A percentile compares a stretch with the other conserved stretches of the same genome.
Conservation (phyloP, 2,113 vertebrate species). For the Mugil cephalus region DNA sequence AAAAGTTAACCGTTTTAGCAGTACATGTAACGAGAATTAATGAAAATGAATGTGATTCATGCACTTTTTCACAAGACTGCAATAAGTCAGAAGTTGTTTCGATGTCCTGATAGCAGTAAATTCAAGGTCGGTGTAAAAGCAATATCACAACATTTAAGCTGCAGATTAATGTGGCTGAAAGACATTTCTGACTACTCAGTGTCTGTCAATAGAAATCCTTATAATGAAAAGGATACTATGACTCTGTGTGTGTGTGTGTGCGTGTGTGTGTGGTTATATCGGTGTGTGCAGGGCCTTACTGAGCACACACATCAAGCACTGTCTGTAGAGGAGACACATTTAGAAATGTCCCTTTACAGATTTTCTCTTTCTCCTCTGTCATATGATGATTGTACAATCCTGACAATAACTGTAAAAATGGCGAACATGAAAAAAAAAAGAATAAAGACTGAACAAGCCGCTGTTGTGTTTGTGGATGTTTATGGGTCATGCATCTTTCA, state of each 20-base stretch:
- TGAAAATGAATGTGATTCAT: conserved; percentile 71
- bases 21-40: conserved; percentile 55
- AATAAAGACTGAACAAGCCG: conserved; percentile 67
- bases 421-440: conserved; percentile 48
- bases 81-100: conserved; percentile 34
- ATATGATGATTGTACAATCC: conserved; percentile 63
- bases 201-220: conserved; percentile 33
- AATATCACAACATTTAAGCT: conserved; percentile 53
- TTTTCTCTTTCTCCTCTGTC: conserved; percentile 40
- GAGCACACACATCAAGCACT: conserved; percentile 52
- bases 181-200: conserved; percentile 17
- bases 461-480: conserved; percentile 13
- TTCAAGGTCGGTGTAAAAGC: conserved; percentile 58
- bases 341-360: conserved; percentile 54
- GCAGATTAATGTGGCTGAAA: conserved; percentile 32
- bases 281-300: conserved; percentile 51
- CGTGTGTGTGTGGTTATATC: conserved; percentile 24
- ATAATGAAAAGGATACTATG: conserved; percentile 29
- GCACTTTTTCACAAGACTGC: conserved; percentile 63
- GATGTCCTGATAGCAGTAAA: conserved; percentile 39
- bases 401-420: conserved; percentile 50
- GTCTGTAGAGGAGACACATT: conserved; percentile 50
- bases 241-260: conserved; percentile 32
- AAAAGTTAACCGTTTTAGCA: conserved; percentile 52
- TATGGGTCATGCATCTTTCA: not conserved